Evolutionary conservation across 2,888 invertebrate species (phyloP).

Genomic region (Lomographa bimaculata): DNA sequence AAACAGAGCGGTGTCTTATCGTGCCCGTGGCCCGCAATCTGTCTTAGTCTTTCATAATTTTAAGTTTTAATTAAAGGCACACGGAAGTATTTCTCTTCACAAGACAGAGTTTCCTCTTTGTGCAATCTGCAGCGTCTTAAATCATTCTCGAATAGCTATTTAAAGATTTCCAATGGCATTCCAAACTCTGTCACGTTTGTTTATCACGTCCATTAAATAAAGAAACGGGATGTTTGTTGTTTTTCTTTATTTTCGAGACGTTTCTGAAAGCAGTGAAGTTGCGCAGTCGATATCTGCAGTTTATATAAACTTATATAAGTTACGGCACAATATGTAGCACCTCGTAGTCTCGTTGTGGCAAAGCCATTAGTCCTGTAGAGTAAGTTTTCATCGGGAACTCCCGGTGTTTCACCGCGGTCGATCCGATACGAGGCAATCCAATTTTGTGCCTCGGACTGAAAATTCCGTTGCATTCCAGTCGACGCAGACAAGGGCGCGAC

Average conservation of each 20-base stretch:
- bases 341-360: conserved; percentile 15
- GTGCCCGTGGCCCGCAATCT: conserved; percentile 28
- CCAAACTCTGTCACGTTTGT: conserved; percentile 26
- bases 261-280: conserved; percentile 25
- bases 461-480: conserved; percentile 53
- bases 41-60: conserved; percentile 35
- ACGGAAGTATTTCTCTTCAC: conserved; percentile 38
- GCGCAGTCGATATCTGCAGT: conserved; percentile 28
- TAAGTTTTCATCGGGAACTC: conserved; percentile 56
- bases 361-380: conserved; percentile 42
- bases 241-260: conserved; percentile 18
- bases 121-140: conserved; percentile 17
- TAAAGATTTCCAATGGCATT: conserved; percentile 8
- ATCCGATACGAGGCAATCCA: conserved; percentile 63
- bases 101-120: conserved; percentile 17
- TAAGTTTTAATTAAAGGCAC: conserved; percentile 49
- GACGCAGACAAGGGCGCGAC: conserved; percentile 45
- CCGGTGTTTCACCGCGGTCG: conserved; percentile 50
- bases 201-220: conserved; percentile 31
- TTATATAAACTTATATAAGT: conserved; percentile 12
- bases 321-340: conserved; percentile 24
- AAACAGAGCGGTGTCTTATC: conserved; percentile 40
- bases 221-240: conserved; percentile 24
- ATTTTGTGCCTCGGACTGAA: conserved; percentile 63
- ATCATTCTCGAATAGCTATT: conserved; percentile 9